Conservation (phyloP, 2,888 invertebrate genomes). For the Cabera pusaria region DNA sequence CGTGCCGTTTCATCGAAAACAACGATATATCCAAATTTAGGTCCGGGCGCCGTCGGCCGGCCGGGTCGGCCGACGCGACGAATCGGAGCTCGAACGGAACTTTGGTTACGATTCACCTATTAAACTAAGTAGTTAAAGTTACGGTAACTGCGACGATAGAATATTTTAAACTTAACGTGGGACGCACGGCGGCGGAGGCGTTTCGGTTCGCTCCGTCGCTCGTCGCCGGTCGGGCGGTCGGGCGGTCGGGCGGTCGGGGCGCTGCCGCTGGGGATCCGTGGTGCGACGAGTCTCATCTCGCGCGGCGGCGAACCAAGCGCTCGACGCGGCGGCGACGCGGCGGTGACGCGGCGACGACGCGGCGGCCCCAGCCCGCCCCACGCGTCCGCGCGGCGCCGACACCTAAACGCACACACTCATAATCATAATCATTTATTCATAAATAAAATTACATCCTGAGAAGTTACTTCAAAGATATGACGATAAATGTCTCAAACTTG, state of each 20-base stretch:
- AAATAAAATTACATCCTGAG: too few species aligned
- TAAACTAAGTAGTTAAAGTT: slow-evolving; percentile 74
- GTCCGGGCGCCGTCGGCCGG: slow-evolving; percentile 69
- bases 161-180: slow-evolving; percentile 52
- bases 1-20: slow-evolving; percentile 49
- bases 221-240: too few species aligned
- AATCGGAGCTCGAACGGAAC: slow-evolving; percentile 60
- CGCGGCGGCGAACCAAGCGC: slow-evolving; percentile 9
- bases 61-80: slow-evolving; percentile 57
- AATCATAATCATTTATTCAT: too few species aligned
- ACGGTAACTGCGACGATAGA: slow-evolving; percentile 69
- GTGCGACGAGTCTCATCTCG: too few species aligned
- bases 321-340: slow-evolving; percentile 25
- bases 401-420: too few species aligned
- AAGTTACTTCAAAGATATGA: too few species aligned
- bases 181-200: slow-evolving; percentile 40
- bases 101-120: slow-evolving; percentile 78
- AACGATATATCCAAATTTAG: slow-evolving; percentile 52
- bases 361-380: slow-evolving; percentile 3
- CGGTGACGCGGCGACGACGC: slow-evolving; percentile 38
- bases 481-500: too few species aligned
- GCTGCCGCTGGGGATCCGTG: slow-evolving; percentile 4
- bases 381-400: too few species aligned
- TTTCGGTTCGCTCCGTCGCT: slow-evolving; percentile 39
- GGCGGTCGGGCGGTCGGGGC: too few species aligned